A percentile compares a stretch with the other conserved stretches of the same genome.
phyloP scores from a whole-genome alignment of 2,113 vertebrate genomes.

The Nothobranchius furzeri region DNA sequence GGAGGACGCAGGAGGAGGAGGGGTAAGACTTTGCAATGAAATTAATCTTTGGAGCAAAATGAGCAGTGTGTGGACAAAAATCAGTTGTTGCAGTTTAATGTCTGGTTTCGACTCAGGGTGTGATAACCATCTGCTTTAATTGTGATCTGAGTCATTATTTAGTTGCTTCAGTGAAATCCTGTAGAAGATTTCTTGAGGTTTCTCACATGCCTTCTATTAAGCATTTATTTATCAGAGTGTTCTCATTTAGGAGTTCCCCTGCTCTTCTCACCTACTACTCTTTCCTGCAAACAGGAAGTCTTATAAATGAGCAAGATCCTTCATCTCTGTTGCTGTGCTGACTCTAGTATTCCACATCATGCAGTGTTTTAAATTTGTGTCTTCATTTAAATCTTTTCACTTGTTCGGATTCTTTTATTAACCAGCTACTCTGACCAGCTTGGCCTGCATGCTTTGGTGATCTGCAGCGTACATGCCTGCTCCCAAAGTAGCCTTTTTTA shows the following conservation, averaged over 20 bases:
- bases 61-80: neutral
- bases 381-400: neutral
- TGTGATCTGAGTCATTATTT: conserved; percentile 31
- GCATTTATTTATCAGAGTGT: neutral
- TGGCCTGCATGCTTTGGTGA: too few species aligned
- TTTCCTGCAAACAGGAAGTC: neutral
- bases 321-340: neutral
- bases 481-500: conserved; percentile 1
- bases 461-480: neutral
- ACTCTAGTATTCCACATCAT: neutral
- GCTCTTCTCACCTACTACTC: conserved; percentile 4
- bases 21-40: conserved; percentile 72
- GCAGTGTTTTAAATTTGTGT: neutral
- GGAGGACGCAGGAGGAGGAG: conserved; percentile 87
- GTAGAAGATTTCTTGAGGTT: conserved; percentile 3
- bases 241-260: conserved; percentile 49
- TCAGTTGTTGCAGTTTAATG: neutral
- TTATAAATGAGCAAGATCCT: neutral
- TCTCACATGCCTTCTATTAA: neutral
- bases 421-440: too few species aligned
- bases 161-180: neutral
- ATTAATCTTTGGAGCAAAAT: neutral
- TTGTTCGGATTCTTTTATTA: neutral
- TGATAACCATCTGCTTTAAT: neutral
- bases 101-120: neutral